These are phyloP conservation scores for Atta cephalotes DNA, from an alignment of 1,140 invertebrate species.

Conservation along the genomic window DNA sequence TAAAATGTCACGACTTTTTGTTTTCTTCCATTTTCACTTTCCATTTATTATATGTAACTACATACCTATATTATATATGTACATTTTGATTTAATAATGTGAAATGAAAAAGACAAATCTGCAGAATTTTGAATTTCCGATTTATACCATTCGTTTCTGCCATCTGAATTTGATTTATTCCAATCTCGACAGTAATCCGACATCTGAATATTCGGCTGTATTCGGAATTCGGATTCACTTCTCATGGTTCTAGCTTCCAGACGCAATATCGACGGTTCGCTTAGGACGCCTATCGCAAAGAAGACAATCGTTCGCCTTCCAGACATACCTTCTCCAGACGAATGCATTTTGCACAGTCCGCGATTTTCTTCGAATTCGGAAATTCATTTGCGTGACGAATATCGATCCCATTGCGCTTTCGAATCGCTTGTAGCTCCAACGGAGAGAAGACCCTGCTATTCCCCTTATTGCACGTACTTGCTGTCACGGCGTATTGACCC, in stretches of 20 bases:
- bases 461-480: slow-evolving; percentile 66
- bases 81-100: background rate
- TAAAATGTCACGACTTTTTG: background rate
- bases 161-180: slow-evolving; percentile 19
- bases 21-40: background rate
- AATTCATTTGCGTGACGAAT: slow-evolving; percentile 68
- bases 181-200: slow-evolving; percentile 16
- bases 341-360: slow-evolving; percentile 13
- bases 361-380: slow-evolving; percentile 65
- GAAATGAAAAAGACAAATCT: background rate
- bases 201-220: slow-evolving; percentile 37
- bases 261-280: slow-evolving; percentile 15
- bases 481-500: slow-evolving; percentile 75
- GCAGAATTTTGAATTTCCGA: background rate
- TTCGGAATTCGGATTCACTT: slow-evolving; percentile 33
- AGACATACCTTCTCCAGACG: background rate
- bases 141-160: background rate
- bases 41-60: background rate
- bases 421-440: background rate
- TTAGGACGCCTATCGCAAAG: background rate
- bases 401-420: slow-evolving; percentile 39
- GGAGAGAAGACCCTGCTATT: slow-evolving; percentile 22
- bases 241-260: background rate
- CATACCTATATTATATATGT: background rate
- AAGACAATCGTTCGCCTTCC: slow-evolving; percentile 15